These are phyloP conservation scores for Rafetus swinhoei DNA, from an alignment of 2,113 vertebrate species.

Conservation along the genomic window DNA sequence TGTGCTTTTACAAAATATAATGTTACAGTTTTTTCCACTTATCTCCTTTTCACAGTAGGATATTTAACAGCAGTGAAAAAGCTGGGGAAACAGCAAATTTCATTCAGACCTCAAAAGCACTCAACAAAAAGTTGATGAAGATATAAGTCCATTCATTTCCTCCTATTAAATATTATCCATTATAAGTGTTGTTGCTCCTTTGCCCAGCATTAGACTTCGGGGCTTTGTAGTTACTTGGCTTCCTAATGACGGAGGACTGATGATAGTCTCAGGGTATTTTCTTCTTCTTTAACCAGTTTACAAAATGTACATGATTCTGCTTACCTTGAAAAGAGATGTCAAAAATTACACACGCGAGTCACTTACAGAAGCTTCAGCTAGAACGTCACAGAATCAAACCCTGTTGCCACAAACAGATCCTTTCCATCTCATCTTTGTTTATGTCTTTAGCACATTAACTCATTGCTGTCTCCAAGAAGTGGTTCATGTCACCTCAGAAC, in stretches of 20 bases:
- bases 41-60: neutral
- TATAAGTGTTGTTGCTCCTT: neutral
- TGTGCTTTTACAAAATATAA: too few relatives aligned
- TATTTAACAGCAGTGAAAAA: neutral
- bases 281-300: neutral
- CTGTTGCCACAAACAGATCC: fast-evolving
- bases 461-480: too few relatives aligned
- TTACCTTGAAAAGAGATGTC: neutral
- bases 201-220: neutral
- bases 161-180: neutral
- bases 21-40: neutral
- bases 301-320: neutral
- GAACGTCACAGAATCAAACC: neutral
- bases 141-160: neutral
- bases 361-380: neutral
- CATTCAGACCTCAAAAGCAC: neutral
- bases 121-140: neutral
- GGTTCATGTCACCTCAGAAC: too few relatives aligned
- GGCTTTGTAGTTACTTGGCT: neutral
- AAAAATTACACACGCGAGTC: neutral
- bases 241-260: neutral
- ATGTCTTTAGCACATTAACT: neutral
- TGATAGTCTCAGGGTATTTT: neutral
- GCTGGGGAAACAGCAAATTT: neutral
- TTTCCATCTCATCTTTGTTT: neutral